A percentile compares a stretch with the other conserved stretches of the same genome.
phyloP scores from a whole-genome alignment of 2,797 vertebrate species.

The Pangasius larnaudii region DNA sequence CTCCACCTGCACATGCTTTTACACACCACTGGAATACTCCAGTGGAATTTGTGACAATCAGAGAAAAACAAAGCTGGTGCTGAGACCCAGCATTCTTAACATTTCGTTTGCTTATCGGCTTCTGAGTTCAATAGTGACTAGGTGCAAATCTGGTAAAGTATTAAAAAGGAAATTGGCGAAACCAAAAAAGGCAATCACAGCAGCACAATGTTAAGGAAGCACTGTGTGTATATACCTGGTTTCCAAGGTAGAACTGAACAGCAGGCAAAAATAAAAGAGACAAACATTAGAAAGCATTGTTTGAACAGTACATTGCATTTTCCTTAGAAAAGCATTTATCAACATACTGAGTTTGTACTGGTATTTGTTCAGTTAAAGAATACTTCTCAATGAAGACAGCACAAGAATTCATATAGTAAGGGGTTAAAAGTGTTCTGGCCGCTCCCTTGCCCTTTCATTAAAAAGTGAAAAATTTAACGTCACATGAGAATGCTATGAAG shows the following conservation, averaged over 20 bases:
- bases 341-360: neutral
- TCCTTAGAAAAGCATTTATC: neutral
- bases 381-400: no score
- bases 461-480: constrained; percentile 40
- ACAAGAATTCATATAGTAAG: neutral
- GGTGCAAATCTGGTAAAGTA: constrained; percentile 63
- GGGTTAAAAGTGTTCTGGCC: constrained; percentile 13
- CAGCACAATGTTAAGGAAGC: constrained; percentile 55
- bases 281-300: constrained; percentile 78
- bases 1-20: constrained; percentile 29
- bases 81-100: constrained; percentile 15
- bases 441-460: neutral
- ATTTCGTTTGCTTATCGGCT: constrained; percentile 61
- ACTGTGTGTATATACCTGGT: constrained; percentile 93
- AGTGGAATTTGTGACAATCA: neutral
- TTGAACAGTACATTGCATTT: neutral
- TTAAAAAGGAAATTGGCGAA: constrained; percentile 63
- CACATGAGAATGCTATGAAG: constrained; percentile 53
- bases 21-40: constrained; percentile 10
- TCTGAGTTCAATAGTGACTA: constrained; percentile 75
- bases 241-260: constrained; percentile 99
- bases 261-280: constrained; percentile 79
- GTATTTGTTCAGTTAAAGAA: neutral
- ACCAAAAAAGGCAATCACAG: constrained; percentile 23
- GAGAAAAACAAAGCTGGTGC: constrained; percentile 10